phyloP scores from a whole-genome alignment of 2,888 invertebrate species.

The Litoditis marina region DNA sequence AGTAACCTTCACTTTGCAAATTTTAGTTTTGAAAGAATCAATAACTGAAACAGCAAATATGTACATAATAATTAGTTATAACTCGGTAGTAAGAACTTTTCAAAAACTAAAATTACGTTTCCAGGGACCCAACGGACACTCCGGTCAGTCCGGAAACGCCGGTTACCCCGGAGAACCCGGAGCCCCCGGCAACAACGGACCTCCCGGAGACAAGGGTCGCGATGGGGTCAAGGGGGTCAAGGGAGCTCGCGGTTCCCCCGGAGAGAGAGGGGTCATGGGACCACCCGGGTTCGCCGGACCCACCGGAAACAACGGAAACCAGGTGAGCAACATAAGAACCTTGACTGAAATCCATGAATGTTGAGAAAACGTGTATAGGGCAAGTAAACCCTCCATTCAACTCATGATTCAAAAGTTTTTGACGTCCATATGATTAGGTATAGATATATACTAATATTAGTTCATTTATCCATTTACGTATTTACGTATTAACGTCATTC shows the following conservation, averaged over 20 bases:
- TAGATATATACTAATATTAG: no score
- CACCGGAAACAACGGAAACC: slow-evolving; percentile 43
- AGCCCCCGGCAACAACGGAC: slow-evolving; percentile 37
- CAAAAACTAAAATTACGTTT: not conserved
- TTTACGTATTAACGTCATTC: no score
- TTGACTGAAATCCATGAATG: no score
- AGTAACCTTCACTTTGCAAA: no score
- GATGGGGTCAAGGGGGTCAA: slow-evolving; percentile 33
- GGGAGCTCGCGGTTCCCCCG: slow-evolving; percentile 38
- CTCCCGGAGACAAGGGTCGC: slow-evolving; percentile 40
- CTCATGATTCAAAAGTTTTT: no score
- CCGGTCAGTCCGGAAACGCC: slow-evolving; percentile 39
- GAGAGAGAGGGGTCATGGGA: slow-evolving; percentile 38
- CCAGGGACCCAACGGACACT: slow-evolving; percentile 34
- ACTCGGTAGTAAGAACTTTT: not conserved
- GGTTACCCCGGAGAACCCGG: slow-evolving; percentile 41
- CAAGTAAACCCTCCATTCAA: no score
- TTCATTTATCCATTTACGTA: no score
- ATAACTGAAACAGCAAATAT: no score
- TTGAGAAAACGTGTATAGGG: no score
- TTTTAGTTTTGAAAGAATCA: no score
- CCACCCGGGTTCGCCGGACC: slow-evolving; percentile 42
- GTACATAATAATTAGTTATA: not conserved
- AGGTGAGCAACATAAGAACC: no score
- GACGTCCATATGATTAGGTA: no score